Evolutionary conservation across 1,140 invertebrate species (phyloP).

Genomic region (Heliothis subflexa): DNA sequence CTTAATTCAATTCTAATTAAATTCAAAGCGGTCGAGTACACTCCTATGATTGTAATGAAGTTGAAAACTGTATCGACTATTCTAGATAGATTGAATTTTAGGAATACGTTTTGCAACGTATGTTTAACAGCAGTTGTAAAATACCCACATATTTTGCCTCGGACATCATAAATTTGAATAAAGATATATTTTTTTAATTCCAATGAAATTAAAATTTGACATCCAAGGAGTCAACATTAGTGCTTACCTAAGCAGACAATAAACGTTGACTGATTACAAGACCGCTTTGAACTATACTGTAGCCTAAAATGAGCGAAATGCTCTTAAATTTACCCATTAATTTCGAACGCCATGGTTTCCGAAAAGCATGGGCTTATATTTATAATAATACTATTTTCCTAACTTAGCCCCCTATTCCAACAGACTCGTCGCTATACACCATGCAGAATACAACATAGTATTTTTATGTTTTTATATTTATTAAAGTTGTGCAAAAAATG

Average conservation of each 20-base stretch:
- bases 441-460: neutral
- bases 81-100: neutral
- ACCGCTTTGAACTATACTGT: conserved; percentile 1
- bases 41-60: neutral
- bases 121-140: neutral
- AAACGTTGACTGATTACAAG: neutral
- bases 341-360: neutral
- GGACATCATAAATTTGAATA: neutral
- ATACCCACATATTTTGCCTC: neutral
- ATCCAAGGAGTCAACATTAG: neutral
- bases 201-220: neutral
- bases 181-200: neutral
- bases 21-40: conserved; percentile 12
- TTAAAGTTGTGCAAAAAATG: neutral
- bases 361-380: conserved; percentile 8
- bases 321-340: conserved; percentile 7
- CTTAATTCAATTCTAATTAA: conserved; percentile 11
- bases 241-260: neutral
- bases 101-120: neutral
- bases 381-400: conserved; percentile 29
- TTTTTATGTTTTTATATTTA: neutral
- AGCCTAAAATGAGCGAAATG: conserved; percentile 8
- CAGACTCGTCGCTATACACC: neutral
- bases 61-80: neutral
- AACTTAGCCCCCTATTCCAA: neutral